phyloP scores from a whole-genome alignment of 2,888 invertebrate species.

The Lingula anatina region DNA sequence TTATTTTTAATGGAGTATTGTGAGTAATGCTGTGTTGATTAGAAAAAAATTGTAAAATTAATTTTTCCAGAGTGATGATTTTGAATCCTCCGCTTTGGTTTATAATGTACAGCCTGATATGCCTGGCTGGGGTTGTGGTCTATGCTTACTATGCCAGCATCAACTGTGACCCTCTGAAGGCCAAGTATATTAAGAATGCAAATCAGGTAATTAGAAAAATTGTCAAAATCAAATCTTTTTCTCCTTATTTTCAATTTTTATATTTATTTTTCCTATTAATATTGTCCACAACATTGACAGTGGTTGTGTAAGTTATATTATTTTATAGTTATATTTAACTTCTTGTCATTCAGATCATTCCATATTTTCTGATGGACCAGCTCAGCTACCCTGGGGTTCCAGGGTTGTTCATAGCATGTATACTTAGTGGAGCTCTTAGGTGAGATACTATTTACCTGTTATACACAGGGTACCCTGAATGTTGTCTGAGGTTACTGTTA shows the following conservation, averaged over 20 bases:
- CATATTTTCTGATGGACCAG: slow-evolving; percentile 27
- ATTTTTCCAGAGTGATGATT: neutral
- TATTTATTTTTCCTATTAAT: too few species aligned
- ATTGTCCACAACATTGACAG: too few species aligned
- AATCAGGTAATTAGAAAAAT: too few species aligned
- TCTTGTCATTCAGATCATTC: slow-evolving; percentile 16
- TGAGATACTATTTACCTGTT: too few species aligned
- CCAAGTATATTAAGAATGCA: slow-evolving; percentile 9
- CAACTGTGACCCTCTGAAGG: slow-evolving; percentile 13
- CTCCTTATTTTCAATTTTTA: too few species aligned
- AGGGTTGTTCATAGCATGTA: slow-evolving; percentile 26
- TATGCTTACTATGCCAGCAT: slow-evolving; percentile 12
- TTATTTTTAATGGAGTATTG: neutral
- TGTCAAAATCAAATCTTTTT: too few species aligned
- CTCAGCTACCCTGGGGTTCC: slow-evolving; percentile 27
- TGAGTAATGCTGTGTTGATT: neutral
- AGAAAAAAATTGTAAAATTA: neutral
- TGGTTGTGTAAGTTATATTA: too few species aligned
- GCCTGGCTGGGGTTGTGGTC: slow-evolving; percentile 1
- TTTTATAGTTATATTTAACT: too few species aligned
- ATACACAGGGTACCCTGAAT: too few species aligned
- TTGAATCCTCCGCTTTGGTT: neutral
- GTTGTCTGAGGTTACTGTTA: too few species aligned
- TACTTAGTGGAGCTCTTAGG: slow-evolving; percentile 31
- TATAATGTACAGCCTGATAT: neutral